phyloP scores from a whole-genome alignment of 2,797 vertebrate genomes.

The Microctenopoma lineatum region DNA sequence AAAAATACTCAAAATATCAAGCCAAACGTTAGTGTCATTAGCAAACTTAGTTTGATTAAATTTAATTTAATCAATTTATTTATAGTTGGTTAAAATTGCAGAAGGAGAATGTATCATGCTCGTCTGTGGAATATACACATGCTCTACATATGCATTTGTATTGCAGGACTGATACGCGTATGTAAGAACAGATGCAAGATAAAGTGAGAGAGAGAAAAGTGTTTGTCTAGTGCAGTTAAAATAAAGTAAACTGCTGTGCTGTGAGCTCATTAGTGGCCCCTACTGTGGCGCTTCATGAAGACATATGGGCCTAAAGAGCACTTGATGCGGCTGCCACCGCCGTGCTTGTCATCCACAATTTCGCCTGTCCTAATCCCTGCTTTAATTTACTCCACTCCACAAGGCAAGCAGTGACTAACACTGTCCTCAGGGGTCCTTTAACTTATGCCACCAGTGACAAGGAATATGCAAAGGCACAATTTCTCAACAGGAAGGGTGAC shows the following conservation, averaged over 20 bases:
- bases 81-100: not conserved
- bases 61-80: not conserved
- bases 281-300: conserved; percentile 83
- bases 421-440: conserved; percentile 94
- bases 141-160: not conserved
- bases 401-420: conserved; percentile 88
- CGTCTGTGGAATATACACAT: not conserved
- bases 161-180: not conserved
- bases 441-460: conserved; percentile 94
- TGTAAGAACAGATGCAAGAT: not conserved
- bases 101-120: not conserved
- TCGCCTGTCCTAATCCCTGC: conserved; percentile 91
- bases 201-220: conserved; percentile 16
- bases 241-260: conserved; percentile 69
- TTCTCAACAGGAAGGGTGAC: conserved; percentile 94
- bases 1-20: conserved; percentile 14
- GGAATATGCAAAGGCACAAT: conserved; percentile 96
- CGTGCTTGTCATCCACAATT: conserved; percentile 95
- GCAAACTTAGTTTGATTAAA: too few relatives aligned
- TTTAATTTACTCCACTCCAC: conserved; percentile 96
- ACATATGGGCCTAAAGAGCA: conserved; percentile 91
- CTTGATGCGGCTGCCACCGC: conserved; percentile 84
- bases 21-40: not conserved
- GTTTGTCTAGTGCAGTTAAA: conserved; percentile 59
- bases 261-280: conserved; percentile 79